These are phyloP conservation scores for Leptinotarsa peninsularis DNA, from an alignment of 2,888 invertebrate genomes.

Conservation along the genomic window DNA sequence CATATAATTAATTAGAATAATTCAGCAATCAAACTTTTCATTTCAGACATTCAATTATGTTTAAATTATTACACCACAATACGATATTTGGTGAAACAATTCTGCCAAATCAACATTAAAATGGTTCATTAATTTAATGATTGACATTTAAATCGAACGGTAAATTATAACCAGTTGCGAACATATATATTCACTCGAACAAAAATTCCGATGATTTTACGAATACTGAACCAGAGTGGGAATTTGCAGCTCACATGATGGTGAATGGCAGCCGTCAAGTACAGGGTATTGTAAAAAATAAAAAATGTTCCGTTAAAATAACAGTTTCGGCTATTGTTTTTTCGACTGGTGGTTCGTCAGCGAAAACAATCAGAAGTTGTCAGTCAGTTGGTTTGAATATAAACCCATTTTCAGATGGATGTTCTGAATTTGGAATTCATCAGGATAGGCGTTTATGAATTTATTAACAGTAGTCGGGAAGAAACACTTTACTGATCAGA, in stretches of 20 bases:
- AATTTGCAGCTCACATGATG: slow-evolving; percentile 46
- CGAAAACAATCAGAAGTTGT: slow-evolving; percentile 18
- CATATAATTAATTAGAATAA: slow-evolving; percentile 10
- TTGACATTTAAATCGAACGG: slow-evolving; percentile 48
- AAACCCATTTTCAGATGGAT: background rate
- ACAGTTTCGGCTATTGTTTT: slow-evolving; percentile 39
- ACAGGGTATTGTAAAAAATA: slow-evolving; percentile 45
- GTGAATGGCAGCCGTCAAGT: slow-evolving; percentile 55
- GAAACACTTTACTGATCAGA: too few species aligned
- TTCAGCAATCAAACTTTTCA: slow-evolving; percentile 16
- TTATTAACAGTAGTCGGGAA: too few species aligned
- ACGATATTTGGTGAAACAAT: slow-evolving; percentile 41
- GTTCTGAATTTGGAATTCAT: slow-evolving; percentile 6
- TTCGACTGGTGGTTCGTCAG: slow-evolving; percentile 25
- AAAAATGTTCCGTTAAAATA: slow-evolving; percentile 44
- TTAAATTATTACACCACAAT: slow-evolving; percentile 37
- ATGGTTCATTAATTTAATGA: slow-evolving; percentile 53
- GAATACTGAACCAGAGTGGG: slow-evolving; percentile 41
- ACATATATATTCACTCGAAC: slow-evolving; percentile 30
- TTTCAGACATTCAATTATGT: slow-evolving; percentile 31
- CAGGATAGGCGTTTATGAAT: background rate
- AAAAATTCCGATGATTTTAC: slow-evolving; percentile 44
- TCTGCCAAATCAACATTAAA: slow-evolving; percentile 52
- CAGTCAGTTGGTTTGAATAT: slow-evolving; percentile 7
- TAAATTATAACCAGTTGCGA: slow-evolving; percentile 41